A percentile compares a stretch with the other conserved stretches of the same genome.
Evolutionary conservation across 1,140 invertebrate species (phyloP).

Genomic region (Teleopsis dalmanni): DNA sequence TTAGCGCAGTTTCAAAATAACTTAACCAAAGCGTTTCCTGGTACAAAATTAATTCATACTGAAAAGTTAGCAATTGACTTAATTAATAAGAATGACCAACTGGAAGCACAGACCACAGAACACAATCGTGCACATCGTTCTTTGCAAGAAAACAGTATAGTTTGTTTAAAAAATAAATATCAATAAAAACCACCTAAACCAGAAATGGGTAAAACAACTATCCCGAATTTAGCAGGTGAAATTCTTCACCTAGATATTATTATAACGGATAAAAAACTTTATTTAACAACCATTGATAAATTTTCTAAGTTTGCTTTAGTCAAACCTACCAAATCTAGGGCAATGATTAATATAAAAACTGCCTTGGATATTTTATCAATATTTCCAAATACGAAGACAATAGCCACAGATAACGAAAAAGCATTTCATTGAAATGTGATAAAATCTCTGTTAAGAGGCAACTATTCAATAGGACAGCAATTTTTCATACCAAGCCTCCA

Average conservation of each 20-base stretch:
- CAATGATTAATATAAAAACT: too few species aligned
- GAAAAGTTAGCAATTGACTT: slow-evolving; percentile 7
- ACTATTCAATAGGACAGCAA: too few species aligned
- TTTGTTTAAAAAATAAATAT: slow-evolving; percentile 8
- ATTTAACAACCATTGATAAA: slow-evolving; percentile 7
- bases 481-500: too few species aligned
- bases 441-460: too few species aligned
- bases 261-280: slow-evolving; percentile 2
- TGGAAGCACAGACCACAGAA: slow-evolving; percentile 2
- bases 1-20: background rate
- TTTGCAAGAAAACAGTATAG: slow-evolving; percentile 3
- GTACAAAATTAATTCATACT: slow-evolving; percentile 2
- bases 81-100: slow-evolving; percentile 1
- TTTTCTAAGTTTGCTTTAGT: slow-evolving; percentile 9
- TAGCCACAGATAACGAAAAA: too few species aligned
- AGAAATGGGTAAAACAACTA: slow-evolving; percentile 5
- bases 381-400: too few species aligned
- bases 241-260: slow-evolving; percentile 6
- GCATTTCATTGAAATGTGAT: too few species aligned
- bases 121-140: slow-evolving; percentile 5
- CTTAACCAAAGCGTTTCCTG: background rate
- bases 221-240: slow-evolving; percentile 2
- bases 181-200: background rate
- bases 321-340: too few species aligned
- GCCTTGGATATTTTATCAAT: too few species aligned